These are phyloP conservation scores for Drosophila bipectinata DNA, from an alignment of 1,140 invertebrate genomes.

Conservation along the genomic window DNA sequence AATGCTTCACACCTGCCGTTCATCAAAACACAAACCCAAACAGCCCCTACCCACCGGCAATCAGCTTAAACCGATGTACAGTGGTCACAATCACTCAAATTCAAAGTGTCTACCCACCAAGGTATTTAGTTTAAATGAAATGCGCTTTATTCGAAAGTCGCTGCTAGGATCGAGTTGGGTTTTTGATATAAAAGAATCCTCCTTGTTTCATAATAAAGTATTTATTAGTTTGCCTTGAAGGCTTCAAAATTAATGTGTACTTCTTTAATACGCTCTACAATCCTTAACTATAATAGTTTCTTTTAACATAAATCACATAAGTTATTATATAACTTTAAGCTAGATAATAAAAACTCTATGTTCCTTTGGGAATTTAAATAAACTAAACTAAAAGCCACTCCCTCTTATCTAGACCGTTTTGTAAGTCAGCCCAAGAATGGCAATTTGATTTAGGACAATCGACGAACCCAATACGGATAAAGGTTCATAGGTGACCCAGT, in stretches of 20 bases:
- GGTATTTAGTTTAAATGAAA: not conserved
- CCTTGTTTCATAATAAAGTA: too few relatives aligned
- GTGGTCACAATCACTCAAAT: slow-evolving; percentile 4
- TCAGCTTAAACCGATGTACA: slow-evolving; percentile 2
- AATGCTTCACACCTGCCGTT: slow-evolving; percentile 54
- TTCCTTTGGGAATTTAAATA: slow-evolving; percentile 4
- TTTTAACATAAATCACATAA: too few relatives aligned
- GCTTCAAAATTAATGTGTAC: too few relatives aligned
- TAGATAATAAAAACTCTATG: not conserved
- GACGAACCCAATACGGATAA: slow-evolving; percentile 14
- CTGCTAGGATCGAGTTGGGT: too few relatives aligned
- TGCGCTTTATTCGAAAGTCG: too few relatives aligned
- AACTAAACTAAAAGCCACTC: not conserved
- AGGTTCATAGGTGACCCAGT: not conserved
- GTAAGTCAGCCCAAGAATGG: slow-evolving; percentile 22
- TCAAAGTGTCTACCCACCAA: not conserved
- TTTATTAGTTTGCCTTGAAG: too few relatives aligned
- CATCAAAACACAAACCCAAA: slow-evolving; percentile 28
- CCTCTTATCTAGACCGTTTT: slow-evolving; percentile 24
- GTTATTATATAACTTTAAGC: not conserved
- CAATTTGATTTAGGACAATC: slow-evolving; percentile 40
- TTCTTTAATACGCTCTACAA: too few relatives aligned
- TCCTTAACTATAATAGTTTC: too few relatives aligned
- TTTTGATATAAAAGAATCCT: too few relatives aligned
- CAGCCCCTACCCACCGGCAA: not conserved